A percentile compares a stretch with the other conserved stretches of the same genome.
Evolutionary conservation across 2,113 vertebrate species (phyloP).

Genomic region (Rhea pennata): DNA sequence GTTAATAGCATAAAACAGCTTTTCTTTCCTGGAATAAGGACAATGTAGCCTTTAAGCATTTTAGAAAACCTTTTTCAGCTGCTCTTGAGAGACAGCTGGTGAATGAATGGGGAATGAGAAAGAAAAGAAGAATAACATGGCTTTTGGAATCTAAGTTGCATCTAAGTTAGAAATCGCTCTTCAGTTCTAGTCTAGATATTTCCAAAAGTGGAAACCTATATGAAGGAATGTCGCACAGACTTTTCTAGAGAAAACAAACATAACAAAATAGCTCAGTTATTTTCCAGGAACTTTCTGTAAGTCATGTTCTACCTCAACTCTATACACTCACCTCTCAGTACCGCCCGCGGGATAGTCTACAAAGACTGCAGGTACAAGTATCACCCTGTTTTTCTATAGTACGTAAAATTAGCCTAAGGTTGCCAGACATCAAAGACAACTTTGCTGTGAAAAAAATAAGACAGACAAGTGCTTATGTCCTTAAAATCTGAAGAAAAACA

Average conservation of each 20-base stretch:
- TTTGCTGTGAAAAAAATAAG: conserved; percentile 19
- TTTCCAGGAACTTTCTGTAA: not conserved
- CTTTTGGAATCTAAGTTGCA: not conserved
- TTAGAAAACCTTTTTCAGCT: conserved; percentile 5
- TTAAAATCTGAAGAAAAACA: conserved; percentile 35
- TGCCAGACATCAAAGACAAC: not conserved
- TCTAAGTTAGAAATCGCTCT: not conserved
- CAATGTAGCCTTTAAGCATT: conserved; percentile 16
- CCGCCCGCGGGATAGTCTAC: not conserved
- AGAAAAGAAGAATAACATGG: not conserved
- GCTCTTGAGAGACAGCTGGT: not conserved
- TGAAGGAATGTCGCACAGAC: not conserved
- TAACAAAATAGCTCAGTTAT: not conserved
- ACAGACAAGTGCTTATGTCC: not conserved
- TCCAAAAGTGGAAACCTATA: not conserved
- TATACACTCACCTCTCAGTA: not conserved
- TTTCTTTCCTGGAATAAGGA: conserved; percentile 23
- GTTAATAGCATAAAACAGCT: conserved; percentile 31
- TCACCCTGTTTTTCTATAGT: not conserved
- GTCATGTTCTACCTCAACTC: not conserved
- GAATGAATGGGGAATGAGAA: not conserved
- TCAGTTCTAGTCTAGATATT: not conserved
- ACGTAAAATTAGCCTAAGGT: not conserved
- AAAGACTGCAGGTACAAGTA: not conserved
- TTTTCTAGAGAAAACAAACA: not conserved